phyloP scores from a whole-genome alignment of 1,140 invertebrate genomes.

The Atta texana region DNA sequence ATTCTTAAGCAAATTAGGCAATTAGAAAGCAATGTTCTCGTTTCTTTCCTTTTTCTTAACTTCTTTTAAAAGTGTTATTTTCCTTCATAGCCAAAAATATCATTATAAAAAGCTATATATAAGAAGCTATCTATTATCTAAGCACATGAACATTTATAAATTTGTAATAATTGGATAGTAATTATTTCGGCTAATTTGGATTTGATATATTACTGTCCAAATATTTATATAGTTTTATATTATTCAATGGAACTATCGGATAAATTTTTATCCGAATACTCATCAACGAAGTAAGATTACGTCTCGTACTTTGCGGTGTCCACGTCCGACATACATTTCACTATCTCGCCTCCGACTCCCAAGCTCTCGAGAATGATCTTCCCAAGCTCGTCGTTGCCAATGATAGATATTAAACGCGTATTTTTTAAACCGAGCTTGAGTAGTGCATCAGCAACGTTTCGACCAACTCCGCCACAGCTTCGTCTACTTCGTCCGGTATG shows the following conservation, averaged over 20 bases:
- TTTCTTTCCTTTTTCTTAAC: too few relatives aligned
- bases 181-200: too few relatives aligned
- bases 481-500: conserved; percentile 89
- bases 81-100: too few relatives aligned
- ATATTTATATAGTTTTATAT: not conserved
- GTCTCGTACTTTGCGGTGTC: conserved; percentile 81
- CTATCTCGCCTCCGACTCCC: conserved; percentile 78
- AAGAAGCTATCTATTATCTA: too few relatives aligned
- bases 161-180: too few relatives aligned
- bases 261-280: not conserved
- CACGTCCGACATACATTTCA: conserved; percentile 79
- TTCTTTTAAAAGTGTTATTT: too few relatives aligned
- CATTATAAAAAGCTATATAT: too few relatives aligned
- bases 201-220: too few relatives aligned
- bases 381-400: conserved; percentile 90
- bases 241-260: not conserved
- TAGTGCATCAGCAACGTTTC: conserved; percentile 96
- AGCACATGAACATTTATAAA: too few relatives aligned
- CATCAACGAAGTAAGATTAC: not conserved
- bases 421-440: conserved; percentile 89
- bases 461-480: conserved; percentile 94
- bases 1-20: not conserved
- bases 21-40: too few relatives aligned
- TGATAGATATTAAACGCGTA: conserved; percentile 91
- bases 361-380: conserved; percentile 86